Base-by-base conservation (phyloP, 1,140 invertebrate species). In the Camponotus floridanus region DNA sequence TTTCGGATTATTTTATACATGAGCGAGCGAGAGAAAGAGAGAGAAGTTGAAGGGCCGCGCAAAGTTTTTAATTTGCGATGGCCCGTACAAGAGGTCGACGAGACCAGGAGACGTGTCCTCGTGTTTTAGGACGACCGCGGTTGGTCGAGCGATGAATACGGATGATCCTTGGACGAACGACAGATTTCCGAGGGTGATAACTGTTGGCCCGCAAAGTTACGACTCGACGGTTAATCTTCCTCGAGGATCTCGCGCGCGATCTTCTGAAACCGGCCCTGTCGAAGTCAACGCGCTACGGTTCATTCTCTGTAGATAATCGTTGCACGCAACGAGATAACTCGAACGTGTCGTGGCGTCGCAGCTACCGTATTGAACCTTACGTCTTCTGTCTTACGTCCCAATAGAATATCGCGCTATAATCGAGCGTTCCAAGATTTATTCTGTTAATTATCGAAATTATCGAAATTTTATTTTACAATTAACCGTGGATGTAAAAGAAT, bases 301-400 rank as follows among this genome's bases (percentile, higher is more conserved):
- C 89, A 86, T 88, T 80, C 71, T 64, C 74, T 81, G 76, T 39
- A 64, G 86, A 88, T 90, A 88, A 90, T 90, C 86, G 89, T 67
- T 80, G 45, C 51, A 61, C 62, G 65, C 71, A 61, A 78, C 48
- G 57, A 73, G 76, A 87, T 90, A 81, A 61, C 67, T 79, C 57
- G 55, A 36, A 64, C 67, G 39, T 76, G 81, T n/a, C 51, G 39
- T 48, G 68, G 57, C 42, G 18, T 71, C 71, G 31, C 26, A 45
- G 74, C 88, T 89, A 87, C 85, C 74, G 88, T 61, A 80, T 87
- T 57, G 11, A 36, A 15, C 13, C 51, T 68, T 61, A 55, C 51
- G 64, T 68, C 39, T 48, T 15, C 26, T 26, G 26, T 26, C 26
- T 26, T 61, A 55, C 55, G 64, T 61, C 31, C 18, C n/a, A 45